These are phyloP conservation scores for Nemopilema nomurai DNA, from an alignment of 30 jellyfish, hydroid and myxozoan genomes.

Conservation along the genomic window DNA sequence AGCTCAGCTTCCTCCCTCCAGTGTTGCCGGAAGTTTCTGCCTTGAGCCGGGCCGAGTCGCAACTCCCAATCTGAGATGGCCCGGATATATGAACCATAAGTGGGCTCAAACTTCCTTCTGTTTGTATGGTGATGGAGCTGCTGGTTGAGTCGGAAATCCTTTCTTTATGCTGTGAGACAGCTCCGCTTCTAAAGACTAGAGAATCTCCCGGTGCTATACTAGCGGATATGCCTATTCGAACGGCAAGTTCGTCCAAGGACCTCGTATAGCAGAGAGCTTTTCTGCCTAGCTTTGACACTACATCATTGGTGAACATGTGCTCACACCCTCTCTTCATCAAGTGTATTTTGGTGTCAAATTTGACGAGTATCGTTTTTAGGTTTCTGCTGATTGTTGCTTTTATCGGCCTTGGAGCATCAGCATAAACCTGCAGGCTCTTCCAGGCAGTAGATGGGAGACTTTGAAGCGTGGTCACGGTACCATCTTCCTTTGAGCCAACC, in stretches of 20 bases:
- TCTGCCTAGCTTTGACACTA: slow-evolving; percentile 31
- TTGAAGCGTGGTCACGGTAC: background rate
- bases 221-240: slow-evolving; percentile 44
- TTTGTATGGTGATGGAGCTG: slow-evolving; percentile 38
- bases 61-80: slow-evolving; percentile 53
- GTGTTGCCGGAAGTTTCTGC: slow-evolving; percentile 55
- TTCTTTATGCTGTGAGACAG: slow-evolving; percentile 42
- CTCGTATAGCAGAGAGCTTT: slow-evolving; percentile 42
- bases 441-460: slow-evolving; percentile 21
- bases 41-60: slow-evolving; percentile 41
- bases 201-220: slow-evolving; percentile 53
- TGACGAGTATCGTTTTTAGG: slow-evolving; percentile 26
- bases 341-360: slow-evolving; percentile 15
- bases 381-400: slow-evolving; percentile 49
- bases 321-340: slow-evolving; percentile 12
- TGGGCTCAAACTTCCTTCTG: slow-evolving; percentile 35
- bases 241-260: slow-evolving; percentile 8
- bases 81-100: slow-evolving; percentile 49
- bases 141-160: background rate
- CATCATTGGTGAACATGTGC: slow-evolving; percentile 6
- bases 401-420: slow-evolving; percentile 62
- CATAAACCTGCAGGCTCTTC: slow-evolving; percentile 42
- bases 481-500: slow-evolving; percentile 36
- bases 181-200: slow-evolving; percentile 1
- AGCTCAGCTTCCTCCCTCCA: slow-evolving; percentile 53